Conservation (phyloP, 1,140 invertebrate species). For the Orius insidiosus region DNA sequence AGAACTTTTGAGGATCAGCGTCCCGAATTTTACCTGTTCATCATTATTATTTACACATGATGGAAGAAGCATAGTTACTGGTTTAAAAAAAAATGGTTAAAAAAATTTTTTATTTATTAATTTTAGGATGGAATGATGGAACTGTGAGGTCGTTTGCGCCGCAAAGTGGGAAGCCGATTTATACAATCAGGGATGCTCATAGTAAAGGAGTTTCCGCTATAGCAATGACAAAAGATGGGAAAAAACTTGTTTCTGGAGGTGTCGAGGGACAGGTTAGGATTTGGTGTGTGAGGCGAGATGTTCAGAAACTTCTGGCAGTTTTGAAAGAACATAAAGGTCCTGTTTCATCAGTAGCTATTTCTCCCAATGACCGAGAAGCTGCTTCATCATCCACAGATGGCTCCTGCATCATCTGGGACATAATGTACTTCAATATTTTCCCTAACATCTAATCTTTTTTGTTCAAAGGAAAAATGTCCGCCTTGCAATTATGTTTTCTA, state of each 20-base stretch:
- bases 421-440: slow-evolving; percentile 31
- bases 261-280: slow-evolving; percentile 68
- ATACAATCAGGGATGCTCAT: slow-evolving; percentile 68
- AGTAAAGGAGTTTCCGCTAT: slow-evolving; percentile 69
- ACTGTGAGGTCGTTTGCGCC: slow-evolving; percentile 70
- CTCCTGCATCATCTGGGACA: slow-evolving; percentile 81
- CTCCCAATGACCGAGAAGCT: slow-evolving; percentile 53
- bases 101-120: slow-evolving; percentile 1
- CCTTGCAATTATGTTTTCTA: slow-evolving; percentile 67
- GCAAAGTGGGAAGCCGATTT: slow-evolving; percentile 58
- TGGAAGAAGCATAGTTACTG: slow-evolving; percentile 29
- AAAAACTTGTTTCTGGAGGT: slow-evolving; percentile 65
- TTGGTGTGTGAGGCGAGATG: slow-evolving; percentile 47
- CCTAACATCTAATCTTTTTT: neutral
- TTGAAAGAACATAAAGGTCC: slow-evolving; percentile 80
- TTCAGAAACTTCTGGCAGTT: slow-evolving; percentile 43
- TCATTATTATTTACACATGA: slow-evolving; percentile 56
- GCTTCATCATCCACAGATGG: slow-evolving; percentile 78
- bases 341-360: slow-evolving; percentile 63
- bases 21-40: slow-evolving; percentile 73
- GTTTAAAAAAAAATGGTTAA: slow-evolving; percentile 10
- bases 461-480: slow-evolving; percentile 40
- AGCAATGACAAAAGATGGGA: slow-evolving; percentile 48
- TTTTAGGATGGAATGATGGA: slow-evolving; percentile 68
- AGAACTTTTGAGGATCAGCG: slow-evolving; percentile 64